A percentile compares a stretch with the other conserved stretches of the same genome.
phyloP scores from a whole-genome alignment of 2,797 vertebrate genomes.

The Thaleichthys pacificus region DNA sequence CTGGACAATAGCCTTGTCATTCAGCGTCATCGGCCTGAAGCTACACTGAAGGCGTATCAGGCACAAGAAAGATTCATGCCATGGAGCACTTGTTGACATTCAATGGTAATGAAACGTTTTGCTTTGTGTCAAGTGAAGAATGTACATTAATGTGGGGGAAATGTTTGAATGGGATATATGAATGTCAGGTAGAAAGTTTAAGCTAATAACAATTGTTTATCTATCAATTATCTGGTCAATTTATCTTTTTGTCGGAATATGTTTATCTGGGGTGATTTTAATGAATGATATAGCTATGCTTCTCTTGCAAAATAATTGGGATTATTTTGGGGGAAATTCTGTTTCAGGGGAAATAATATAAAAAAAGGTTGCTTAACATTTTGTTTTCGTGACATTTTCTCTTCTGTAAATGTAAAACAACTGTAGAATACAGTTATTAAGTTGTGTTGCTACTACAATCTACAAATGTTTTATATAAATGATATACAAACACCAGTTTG shows the following conservation, averaged over 20 bases:
- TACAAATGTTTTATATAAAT: background rate
- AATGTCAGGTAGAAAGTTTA: background rate
- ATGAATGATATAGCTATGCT: background rate
- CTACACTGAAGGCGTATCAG: background rate
- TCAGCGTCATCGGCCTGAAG: background rate
- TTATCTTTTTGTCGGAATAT: background rate
- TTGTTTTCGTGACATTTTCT: conserved; percentile 78
- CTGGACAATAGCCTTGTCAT: background rate
- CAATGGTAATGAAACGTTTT: background rate
- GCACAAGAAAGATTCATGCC: background rate
- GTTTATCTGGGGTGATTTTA: background rate
- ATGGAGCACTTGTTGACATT: background rate
- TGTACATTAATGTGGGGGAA: conserved; percentile 7
- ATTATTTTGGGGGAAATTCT: background rate
- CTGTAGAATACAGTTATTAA: conserved; percentile 53
- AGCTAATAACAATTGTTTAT: conserved; percentile 2
- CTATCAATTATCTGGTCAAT: background rate
- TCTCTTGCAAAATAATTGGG: background rate
- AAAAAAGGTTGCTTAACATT: conserved; percentile 55
- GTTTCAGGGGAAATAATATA: conserved; percentile 18
- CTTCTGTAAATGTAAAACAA: conserved; percentile 75
- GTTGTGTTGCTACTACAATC: background rate
- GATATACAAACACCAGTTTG: no score
- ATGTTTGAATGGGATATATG: background rate
- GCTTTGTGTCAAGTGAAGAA: background rate